Evolutionary conservation across 2,797 vertebrate genomes (phyloP), one percentile per base, ranked within the genome.

Genomic region (Fistularia tabacaria): DNA sequence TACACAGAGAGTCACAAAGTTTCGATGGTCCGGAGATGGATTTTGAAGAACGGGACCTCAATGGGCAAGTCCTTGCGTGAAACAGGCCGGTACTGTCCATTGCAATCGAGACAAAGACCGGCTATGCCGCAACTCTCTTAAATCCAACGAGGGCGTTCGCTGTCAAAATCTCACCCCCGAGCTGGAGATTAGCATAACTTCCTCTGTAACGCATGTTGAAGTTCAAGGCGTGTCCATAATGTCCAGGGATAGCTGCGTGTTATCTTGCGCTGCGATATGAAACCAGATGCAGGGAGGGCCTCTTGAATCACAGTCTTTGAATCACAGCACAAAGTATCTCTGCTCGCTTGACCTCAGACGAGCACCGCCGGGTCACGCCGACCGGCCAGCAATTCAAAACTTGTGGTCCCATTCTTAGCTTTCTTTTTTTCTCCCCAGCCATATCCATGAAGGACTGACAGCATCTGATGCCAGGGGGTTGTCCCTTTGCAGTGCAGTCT

Each of bases 401-500:
- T 57, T 68, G 59, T 46, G 38, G 77, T 86, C 80, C 69, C 61
- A 73, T 57, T 65, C 73, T 62, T 54, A 65, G n/a, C n/a, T n/a
- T 66, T 65, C 67, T 62, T 74, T 72, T 64, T 43, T 25, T 25
- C 5, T 25, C 25, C 25, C 25, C 44, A 70, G 79, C 64, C 67
- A 73, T 70, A 63, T 76, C 65, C 73, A 69, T 76, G 80, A 82
- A 64, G 71, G 72, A 49, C 57, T 57, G 71, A 47, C 62, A 67
- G 76, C 64, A 62, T 73, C 62, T 71, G 74, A 74, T 83, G 83
- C 67, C 73, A 72, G 62, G 67, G 37, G 57, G 25, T 25, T 66
- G 73, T 85, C 73, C 71, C 76, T 76, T 66, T 81, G 85, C 69
- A 79, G 78, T 77, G 76, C 77, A 77, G 78, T 66, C 67, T 62